Conservation (phyloP, 2,888 invertebrate genomes). For the Nemotelus pantherinus region DNA sequence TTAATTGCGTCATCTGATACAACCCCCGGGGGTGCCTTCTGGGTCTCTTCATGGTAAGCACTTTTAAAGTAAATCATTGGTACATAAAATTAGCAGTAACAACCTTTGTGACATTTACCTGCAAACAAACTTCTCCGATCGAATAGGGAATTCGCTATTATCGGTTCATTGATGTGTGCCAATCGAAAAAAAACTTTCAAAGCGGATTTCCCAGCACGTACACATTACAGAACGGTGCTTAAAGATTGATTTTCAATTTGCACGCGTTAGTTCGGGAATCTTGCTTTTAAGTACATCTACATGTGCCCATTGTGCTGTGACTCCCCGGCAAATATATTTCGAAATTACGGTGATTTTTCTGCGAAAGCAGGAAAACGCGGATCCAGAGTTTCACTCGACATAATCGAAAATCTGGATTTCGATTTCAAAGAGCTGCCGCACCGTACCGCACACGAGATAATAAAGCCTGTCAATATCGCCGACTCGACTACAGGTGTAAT, state of each 20-base stretch:
- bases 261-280: constrained; percentile 10
- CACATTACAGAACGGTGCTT: not conserved
- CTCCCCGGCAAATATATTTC: constrained; percentile 8
- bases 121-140: not conserved
- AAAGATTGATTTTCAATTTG: constrained; percentile 40
- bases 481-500: constrained; percentile 11
- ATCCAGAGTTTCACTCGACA: not conserved
- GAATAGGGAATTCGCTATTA: constrained; percentile 23
- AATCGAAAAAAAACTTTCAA: constrained; percentile 6
- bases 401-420: constrained; percentile 30
- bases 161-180: constrained; percentile 6
- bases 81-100: not conserved
- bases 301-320: constrained; percentile 27
- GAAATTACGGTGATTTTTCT: constrained; percentile 32
- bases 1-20: no score
- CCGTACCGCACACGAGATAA: not conserved
- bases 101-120: constrained; percentile 1
- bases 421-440: constrained; percentile 17
- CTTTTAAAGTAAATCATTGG: not conserved
- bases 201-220: constrained; percentile 9
- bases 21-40: no score
- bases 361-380: not conserved
- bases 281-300: constrained; percentile 39
- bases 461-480: constrained; percentile 25
- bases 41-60: no score